Percentiles rank a stretch among this genome's conserved stretches.
Evolutionary conservation across 2,113 vertebrate genomes (phyloP).

Genomic region (Phalacrocorax carbo): DNA sequence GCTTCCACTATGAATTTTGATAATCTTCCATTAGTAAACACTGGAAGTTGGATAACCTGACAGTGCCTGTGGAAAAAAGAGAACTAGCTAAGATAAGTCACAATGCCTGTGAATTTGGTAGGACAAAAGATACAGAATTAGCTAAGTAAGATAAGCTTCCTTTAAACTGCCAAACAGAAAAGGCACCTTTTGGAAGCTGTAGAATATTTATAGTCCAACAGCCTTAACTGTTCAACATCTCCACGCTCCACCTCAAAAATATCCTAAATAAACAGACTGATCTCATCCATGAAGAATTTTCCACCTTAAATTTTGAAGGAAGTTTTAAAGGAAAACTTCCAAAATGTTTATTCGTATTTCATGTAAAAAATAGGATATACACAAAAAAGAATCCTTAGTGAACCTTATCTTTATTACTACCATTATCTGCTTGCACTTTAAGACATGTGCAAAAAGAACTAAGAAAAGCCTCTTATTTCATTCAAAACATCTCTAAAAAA

Average conservation of each 20-base stretch:
- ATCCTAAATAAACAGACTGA: slow-evolving; percentile 6
- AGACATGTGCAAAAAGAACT: background rate
- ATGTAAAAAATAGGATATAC: background rate
- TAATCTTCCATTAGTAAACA: slow-evolving; percentile 56
- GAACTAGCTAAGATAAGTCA: slow-evolving; percentile 9
- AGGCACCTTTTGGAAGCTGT: background rate
- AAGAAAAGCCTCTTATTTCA: background rate
- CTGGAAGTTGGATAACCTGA: slow-evolving; percentile 34
- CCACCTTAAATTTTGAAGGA: background rate
- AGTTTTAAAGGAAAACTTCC: background rate
- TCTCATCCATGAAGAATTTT: background rate
- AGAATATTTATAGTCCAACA: slow-evolving; percentile 48
- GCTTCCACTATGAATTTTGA: slow-evolving; percentile 49
- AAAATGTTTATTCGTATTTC: background rate
- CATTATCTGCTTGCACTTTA: background rate
- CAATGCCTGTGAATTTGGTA: slow-evolving; percentile 12
- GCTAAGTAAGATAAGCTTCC: slow-evolving; percentile 54
- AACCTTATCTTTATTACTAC: background rate
- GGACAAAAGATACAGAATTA: slow-evolving; percentile 62
- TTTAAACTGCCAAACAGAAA: slow-evolving; percentile 7
- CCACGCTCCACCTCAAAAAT: background rate
- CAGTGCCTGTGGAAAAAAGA: slow-evolving; percentile 15
- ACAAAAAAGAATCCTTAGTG: background rate
- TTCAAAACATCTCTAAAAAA: background rate
- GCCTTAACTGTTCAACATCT: background rate